Base-by-base conservation (phyloP, 2,888 invertebrate genomes). In the Lordiphosa andalusiaca region DNA sequence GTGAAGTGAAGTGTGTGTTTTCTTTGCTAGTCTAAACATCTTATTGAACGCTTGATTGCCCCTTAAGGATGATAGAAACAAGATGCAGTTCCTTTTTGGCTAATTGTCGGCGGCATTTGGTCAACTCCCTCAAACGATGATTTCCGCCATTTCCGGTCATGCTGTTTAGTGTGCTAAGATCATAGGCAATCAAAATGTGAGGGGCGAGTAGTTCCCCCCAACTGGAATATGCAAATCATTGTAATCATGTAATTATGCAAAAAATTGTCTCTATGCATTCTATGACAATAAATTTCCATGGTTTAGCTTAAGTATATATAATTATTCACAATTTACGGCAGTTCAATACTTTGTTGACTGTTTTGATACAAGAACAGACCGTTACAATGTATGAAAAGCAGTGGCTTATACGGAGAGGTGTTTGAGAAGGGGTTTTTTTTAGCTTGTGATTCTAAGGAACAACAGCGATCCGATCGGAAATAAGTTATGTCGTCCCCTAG, bases 91-190 rank as follows among this genome's bases (percentile, higher is more conserved):
- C 63, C 63, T 67, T 58, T 51, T 33, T 30, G 48, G 42, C 42
- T 42, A 42, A 42, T 42, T 42, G 30, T n/a, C 33, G 46, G 37
- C 38, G 19, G n/a, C 47, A 35, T 35, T 21, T n/a, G 46, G 58
- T 56, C 62, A 58, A 25, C 25, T 33, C 36, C 33, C 19, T 40
- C 57, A 41, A 63, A 65, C 44, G 65, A 55, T 12, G 5, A 35
- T 44, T 84, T 84, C 82, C 84, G 82, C 61, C 64, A 51, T 61
- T 51, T 46, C 41, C 50, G 53, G 58, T 68, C 68, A 69, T 62
- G 83, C 53, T 71, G 37, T 33, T 68, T 61, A 52, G 50, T 48
- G 23, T 61, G 63, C 41, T 61, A 38, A 75, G 59, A 58, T 57
- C 52, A 57, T 50, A 44, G 36, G 13, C 50, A 64, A 72, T 50